A percentile compares a stretch with the other conserved stretches of the same genome.
These are phyloP conservation scores for Typhlichthys subterraneus DNA, from an alignment of 2,797 vertebrate genomes.

Conservation along the genomic window DNA sequence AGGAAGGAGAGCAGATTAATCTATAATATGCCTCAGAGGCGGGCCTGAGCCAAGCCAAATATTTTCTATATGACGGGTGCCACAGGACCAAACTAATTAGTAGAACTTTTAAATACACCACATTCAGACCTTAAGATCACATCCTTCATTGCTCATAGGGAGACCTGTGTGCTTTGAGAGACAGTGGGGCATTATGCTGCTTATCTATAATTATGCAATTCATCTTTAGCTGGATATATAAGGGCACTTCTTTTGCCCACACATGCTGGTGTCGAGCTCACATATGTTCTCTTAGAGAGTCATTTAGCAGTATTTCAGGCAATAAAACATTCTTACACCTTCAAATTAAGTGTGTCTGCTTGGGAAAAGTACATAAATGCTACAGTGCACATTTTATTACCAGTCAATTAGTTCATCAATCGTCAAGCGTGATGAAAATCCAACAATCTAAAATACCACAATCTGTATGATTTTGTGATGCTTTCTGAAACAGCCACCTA, in stretches of 20 bases:
- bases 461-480: background rate
- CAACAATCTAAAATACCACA: background rate
- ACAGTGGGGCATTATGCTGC: too few species aligned
- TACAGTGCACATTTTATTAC: conserved; percentile 26
- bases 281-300: conserved; percentile 21
- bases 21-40: conserved; percentile 7
- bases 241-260: background rate
- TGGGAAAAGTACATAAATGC: conserved; percentile 42
- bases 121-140: conserved; percentile 15
- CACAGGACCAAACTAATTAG: conserved; percentile 12
- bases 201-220: background rate
- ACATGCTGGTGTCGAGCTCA: background rate
- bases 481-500: background rate
- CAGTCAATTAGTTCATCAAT: conserved; percentile 22
- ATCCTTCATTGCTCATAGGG: background rate
- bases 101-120: conserved; percentile 22
- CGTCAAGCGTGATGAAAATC: conserved; percentile 6
- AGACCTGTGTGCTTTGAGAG: too few species aligned
- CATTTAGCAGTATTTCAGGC: conserved; percentile 14
- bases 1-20: conserved; percentile 22
- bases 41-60: conserved; percentile 16
- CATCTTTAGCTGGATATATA: background rate
- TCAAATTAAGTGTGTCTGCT: conserved; percentile 23
- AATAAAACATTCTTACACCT: conserved; percentile 30
- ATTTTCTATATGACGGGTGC: conserved; percentile 22